Base-by-base conservation (phyloP, 2,113 vertebrate genomes). In the Tychaedon coryphoeus region DNA sequence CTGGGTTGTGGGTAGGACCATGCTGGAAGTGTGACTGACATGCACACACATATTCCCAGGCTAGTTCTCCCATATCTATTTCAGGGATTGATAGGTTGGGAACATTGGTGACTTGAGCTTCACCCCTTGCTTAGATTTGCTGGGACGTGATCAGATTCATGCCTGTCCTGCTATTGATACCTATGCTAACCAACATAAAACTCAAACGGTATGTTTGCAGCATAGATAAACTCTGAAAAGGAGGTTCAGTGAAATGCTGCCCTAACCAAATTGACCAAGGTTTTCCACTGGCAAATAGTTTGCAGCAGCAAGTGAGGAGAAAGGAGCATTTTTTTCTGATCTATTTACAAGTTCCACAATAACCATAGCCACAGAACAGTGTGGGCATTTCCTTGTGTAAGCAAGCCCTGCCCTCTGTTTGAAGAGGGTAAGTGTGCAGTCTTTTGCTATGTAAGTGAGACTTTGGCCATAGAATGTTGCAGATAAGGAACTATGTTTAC, bases 391-490 rank as follows among this genome's bases (percentile, higher is more conserved):
- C 77, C 80, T 42, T 92, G 71, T 79, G 64, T 80, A 88, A 92
- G 73, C 24, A 93, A 74, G 62, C 74, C 85, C 84, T 88, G 26
- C 81, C 89, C 70, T 78, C 33, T 85, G 36, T 88, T 94, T 84
- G 47, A 65, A 33, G 66, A 69, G 42, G 47, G 0, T 65, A 78
- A 80, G 38, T 19, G 58, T 60, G 42, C 47, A 74, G 71, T n/a
- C 42, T 85, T 92, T 78, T 53, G 25, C 77, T 76, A 1, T 0
- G 0, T 61, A 58, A 33, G 31, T 47, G 51, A 76, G 75, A 88
- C 88, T 90, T 95, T 88, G 72, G 33, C 48, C 36, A 0, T 38
- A 85, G 61, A 17, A 8, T 17, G 10, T n/a, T 72, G 31, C 20
- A 60, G 72, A 84, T 95, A 94, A 90, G 60, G 8, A 92, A 5